Percentiles rank a stretch among this genome's conserved stretches.
Conservation (phyloP, 2,113 vertebrate species). For the Cebidichthys violaceus region DNA sequence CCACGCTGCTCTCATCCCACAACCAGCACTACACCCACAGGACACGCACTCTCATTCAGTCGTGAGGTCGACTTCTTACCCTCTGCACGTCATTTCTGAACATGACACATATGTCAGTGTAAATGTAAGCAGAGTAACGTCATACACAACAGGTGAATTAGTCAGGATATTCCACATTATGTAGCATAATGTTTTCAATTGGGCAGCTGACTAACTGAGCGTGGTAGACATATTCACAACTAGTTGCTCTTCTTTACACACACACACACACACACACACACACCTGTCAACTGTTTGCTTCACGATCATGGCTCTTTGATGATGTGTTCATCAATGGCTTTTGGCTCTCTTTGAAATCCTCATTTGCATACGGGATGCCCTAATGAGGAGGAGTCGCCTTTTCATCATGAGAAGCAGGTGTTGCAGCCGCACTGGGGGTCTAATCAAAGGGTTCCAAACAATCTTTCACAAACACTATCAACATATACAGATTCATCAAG, state of each 20-base stretch:
- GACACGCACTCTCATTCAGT: constrained; percentile 50
- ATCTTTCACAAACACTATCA: not conserved
- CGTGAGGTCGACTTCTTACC: constrained; percentile 2
- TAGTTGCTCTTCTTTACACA: not conserved
- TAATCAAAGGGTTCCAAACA: constrained; percentile 9
- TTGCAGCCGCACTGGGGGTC: not conserved
- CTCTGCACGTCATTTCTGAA: not conserved
- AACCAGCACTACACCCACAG: not conserved
- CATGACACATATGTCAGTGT: not conserved
- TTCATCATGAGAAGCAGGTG: constrained; percentile 37
- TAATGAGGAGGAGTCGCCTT: constrained; percentile 19
- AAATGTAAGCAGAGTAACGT: not conserved
- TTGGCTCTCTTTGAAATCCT: constrained; percentile 29
- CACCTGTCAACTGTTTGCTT: constrained; percentile 20
- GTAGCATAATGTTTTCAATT: not conserved
- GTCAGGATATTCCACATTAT: not conserved
- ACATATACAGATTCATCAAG: not conserved
- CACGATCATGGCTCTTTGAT: not conserved
- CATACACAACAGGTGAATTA: not conserved
- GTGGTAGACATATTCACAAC: not conserved
- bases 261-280: not conserved
- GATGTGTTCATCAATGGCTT: constrained; percentile 13
- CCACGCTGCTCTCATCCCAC: constrained; percentile 27
- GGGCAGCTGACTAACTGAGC: not conserved
- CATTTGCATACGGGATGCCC: constrained; percentile 4